Evolutionary conservation across 2,113 vertebrate species (phyloP).

Genomic region (Ciconia maguari): DNA sequence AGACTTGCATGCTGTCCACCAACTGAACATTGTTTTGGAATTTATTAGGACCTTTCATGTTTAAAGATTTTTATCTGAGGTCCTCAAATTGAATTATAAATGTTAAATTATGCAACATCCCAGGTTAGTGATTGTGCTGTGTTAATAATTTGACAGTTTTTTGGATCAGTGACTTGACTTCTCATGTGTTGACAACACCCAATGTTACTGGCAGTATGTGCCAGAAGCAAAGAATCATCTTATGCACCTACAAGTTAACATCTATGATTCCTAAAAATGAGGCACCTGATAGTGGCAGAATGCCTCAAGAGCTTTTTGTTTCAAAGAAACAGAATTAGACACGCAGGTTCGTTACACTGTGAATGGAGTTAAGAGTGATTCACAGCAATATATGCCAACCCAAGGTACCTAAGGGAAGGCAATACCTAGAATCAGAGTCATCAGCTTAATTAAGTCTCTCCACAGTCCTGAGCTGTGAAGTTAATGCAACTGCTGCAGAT

Average conservation of each 20-base stretch:
- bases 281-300: neutral
- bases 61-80: neutral
- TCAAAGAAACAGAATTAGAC: neutral
- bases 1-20: neutral
- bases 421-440: neutral
- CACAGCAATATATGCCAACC: fast-evolving
- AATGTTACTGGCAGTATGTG: neutral
- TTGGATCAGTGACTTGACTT: neutral
- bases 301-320: neutral
- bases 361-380: neutral
- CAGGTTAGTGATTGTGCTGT: neutral
- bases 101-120: neutral
- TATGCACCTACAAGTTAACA: neutral
- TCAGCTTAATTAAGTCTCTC: neutral
- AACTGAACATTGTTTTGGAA: neutral
- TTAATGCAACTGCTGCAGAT: neutral
- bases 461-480: neutral
- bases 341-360: neutral
- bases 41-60: neutral
- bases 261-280: neutral
- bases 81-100: neutral
- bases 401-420: neutral
- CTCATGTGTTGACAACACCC: neutral
- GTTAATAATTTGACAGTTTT: neutral
- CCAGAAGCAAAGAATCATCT: neutral